These are phyloP conservation scores for Abramis brama DNA, from an alignment of 2,113 vertebrate genomes.

Conservation along the genomic window DNA sequence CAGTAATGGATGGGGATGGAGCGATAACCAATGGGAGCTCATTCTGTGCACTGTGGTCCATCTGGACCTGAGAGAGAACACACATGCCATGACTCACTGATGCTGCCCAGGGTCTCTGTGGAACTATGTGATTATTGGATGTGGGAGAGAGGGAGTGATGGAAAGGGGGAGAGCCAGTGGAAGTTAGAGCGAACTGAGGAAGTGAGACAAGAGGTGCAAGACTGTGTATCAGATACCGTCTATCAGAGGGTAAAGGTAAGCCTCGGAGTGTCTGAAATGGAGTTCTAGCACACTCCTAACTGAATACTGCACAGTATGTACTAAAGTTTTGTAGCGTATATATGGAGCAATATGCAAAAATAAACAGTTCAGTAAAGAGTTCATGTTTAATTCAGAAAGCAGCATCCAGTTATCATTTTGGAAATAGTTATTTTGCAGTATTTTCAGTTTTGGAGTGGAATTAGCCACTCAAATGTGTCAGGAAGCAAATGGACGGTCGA, in stretches of 20 bases:
- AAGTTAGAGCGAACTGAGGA: slow-evolving; percentile 17
- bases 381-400: not conserved
- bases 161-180: slow-evolving; percentile 16
- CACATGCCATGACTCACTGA: slow-evolving; percentile 53
- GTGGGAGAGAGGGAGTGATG: slow-evolving; percentile 36
- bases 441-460: not conserved
- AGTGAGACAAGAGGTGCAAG: slow-evolving; percentile 33
- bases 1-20: slow-evolving; percentile 58
- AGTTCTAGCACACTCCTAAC: not conserved
- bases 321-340: not conserved
- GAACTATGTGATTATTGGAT: slow-evolving; percentile 55
- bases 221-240: slow-evolving; percentile 26
- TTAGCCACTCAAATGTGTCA: not conserved
- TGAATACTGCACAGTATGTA: not conserved
- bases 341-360: not conserved
- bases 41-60: slow-evolving; percentile 43
- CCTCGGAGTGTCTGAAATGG: not conserved
- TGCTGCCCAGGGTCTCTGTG: slow-evolving; percentile 38
- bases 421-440: not conserved
- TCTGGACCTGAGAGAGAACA: slow-evolving; percentile 54
- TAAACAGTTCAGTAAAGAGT: not conserved
- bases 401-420: not conserved
- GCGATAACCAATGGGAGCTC: slow-evolving; percentile 34
- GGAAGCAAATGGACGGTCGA: not conserved
- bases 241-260: not conserved